phyloP scores from a whole-genome alignment of 1,140 invertebrate species.

The Lepidurus couesii region DNA sequence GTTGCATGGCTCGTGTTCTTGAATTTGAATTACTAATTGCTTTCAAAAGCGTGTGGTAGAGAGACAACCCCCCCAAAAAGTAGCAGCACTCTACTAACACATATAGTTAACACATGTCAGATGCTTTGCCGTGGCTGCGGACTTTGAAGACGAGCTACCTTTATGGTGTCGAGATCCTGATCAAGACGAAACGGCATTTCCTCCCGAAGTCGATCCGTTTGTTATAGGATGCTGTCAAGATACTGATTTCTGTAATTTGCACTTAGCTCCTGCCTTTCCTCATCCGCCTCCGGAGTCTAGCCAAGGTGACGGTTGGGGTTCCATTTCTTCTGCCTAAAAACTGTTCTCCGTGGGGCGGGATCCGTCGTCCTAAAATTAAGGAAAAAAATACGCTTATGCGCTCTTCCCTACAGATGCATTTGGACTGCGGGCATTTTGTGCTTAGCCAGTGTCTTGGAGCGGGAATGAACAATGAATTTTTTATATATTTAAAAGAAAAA shows the following conservation, averaged over 20 bases:
- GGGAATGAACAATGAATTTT: too few species aligned
- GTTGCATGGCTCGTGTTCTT: not conserved
- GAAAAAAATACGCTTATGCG: too few species aligned
- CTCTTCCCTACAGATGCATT: too few species aligned
- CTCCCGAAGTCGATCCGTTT: constrained; percentile 40
- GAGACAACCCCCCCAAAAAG: not conserved
- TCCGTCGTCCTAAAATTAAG: not conserved
- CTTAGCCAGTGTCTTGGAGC: too few species aligned
- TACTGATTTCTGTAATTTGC: constrained; percentile 60
- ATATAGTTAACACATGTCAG: not conserved
- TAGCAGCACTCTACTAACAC: not conserved
- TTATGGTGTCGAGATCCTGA: constrained; percentile 13
- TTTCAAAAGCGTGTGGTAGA: not conserved
- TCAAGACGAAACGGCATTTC: constrained; percentile 35
- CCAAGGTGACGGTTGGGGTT: constrained; percentile 4
- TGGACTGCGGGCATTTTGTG: too few species aligned
- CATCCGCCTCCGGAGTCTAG: constrained; percentile 7
- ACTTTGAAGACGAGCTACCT: not conserved
- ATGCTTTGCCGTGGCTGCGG: constrained; percentile 13
- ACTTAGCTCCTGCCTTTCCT: constrained; percentile 37
- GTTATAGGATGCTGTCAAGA: constrained; percentile 52
- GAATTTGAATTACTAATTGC: not conserved
- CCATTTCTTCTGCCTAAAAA: not conserved
- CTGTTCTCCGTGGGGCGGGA: not conserved
- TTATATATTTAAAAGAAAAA: too few species aligned